Evolutionary conservation across 1,140 invertebrate genomes (phyloP).

Genomic region (Temnothorax longispinosus): DNA sequence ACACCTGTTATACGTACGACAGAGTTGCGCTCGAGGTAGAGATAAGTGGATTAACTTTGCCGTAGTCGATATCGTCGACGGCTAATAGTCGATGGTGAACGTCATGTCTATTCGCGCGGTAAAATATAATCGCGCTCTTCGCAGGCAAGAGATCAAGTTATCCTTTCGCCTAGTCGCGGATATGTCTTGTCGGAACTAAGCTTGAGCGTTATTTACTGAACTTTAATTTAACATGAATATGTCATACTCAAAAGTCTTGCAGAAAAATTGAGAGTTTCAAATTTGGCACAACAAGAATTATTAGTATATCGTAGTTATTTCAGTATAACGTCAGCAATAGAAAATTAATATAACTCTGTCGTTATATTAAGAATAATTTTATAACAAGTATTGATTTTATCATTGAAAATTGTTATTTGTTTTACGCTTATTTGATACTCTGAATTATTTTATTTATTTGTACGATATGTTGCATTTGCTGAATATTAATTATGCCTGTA

Average conservation of each 20-base stretch:
- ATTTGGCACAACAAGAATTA: not conserved
- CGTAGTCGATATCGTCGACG: constrained; percentile 60
- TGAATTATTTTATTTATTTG: constrained; percentile 5
- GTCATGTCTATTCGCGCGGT: constrained; percentile 32
- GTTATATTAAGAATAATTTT: not conserved
- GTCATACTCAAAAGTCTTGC: not conserved
- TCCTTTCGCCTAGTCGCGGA: not conserved
- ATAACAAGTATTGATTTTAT: not conserved
- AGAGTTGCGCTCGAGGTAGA: constrained; percentile 64
- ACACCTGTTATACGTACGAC: constrained; percentile 69
- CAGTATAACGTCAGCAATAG: not conserved
- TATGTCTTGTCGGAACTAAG: not conserved
- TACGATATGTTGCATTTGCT: not conserved
- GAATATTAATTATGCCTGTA: constrained; percentile 21
- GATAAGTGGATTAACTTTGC: constrained; percentile 76
- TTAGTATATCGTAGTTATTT: not conserved
- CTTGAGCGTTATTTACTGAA: not conserved
- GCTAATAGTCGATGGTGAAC: constrained; percentile 62
- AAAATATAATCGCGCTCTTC: constrained; percentile 22
- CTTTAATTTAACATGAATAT: not conserved
- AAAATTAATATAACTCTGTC: not conserved
- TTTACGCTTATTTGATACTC: not conserved
- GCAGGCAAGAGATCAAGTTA: constrained; percentile 1
- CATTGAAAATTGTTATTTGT: not conserved
- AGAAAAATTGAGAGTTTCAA: not conserved